A percentile compares a stretch with the other conserved stretches of the same genome.
phyloP scores from a whole-genome alignment of 2,797 vertebrate genomes.

The Ataeniobius toweri region DNA sequence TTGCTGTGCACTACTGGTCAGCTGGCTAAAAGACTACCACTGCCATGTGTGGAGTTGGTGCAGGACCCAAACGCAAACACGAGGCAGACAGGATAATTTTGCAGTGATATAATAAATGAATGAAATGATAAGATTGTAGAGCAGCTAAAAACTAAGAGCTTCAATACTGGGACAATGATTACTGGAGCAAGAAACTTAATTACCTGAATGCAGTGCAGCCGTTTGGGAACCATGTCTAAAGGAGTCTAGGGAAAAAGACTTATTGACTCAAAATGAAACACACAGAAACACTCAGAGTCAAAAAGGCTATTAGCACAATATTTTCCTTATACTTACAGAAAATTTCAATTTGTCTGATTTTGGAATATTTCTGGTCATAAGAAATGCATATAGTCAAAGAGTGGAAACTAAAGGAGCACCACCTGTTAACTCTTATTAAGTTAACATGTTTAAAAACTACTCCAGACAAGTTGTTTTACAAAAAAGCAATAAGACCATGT shows the following conservation, averaged over 20 bases:
- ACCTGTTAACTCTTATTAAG: neutral
- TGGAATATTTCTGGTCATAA: neutral
- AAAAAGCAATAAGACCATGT: neutral
- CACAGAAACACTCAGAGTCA: neutral
- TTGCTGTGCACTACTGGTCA: neutral
- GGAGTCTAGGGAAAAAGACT: neutral
- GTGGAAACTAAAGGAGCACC: neutral
- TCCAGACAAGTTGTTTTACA: neutral
- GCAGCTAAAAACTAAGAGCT: neutral
- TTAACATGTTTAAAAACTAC: neutral
- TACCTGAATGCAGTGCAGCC: neutral
- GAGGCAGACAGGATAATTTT: no score
- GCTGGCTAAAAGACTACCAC: neutral
- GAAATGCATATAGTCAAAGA: neutral
- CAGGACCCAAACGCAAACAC: neutral
- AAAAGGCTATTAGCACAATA: neutral
- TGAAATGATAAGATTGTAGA: no score
- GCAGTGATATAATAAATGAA: neutral
- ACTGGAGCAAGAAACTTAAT: neutral
- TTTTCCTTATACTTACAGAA: neutral
- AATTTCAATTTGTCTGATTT: neutral
- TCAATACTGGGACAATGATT: neutral
- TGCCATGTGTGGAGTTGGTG: neutral
- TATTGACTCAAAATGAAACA: neutral
- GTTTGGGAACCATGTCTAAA: no score